Percentiles rank a stretch among this genome's conserved stretches.
Evolutionary conservation across 2,888 invertebrate genomes (phyloP).

Genomic region (Eulithis prunata): DNA sequence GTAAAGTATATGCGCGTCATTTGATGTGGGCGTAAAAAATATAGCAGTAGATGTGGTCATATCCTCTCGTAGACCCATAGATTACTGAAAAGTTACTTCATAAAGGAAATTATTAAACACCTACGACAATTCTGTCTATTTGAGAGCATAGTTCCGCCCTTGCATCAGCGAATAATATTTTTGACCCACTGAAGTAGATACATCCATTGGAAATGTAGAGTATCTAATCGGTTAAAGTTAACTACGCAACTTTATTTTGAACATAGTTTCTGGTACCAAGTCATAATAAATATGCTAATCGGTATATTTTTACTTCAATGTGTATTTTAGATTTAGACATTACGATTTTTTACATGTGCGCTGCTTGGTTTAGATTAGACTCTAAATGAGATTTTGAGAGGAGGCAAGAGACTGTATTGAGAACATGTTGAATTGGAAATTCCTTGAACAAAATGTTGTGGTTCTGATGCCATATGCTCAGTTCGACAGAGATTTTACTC

Average conservation of each 20-base stretch:
- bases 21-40: constrained; percentile 12
- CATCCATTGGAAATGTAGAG: not conserved
- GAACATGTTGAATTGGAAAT: too few relatives aligned
- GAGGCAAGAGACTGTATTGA: too few relatives aligned
- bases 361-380: too few relatives aligned
- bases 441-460: too few relatives aligned
- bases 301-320: too few relatives aligned
- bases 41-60: constrained; percentile 10
- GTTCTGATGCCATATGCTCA: too few relatives aligned
- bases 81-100: not conserved
- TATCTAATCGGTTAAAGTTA: not conserved
- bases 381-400: too few relatives aligned
- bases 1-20: not conserved
- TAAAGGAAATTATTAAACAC: constrained; percentile 14
- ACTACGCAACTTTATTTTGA: not conserved
- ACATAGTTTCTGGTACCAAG: not conserved
- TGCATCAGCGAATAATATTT: not conserved
- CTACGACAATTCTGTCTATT: not conserved
- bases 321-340: too few relatives aligned
- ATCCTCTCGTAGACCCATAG: constrained; percentile 14
- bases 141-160: constrained; percentile 6
- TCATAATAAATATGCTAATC: too few relatives aligned
- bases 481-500: too few relatives aligned
- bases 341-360: too few relatives aligned
- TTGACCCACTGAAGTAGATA: not conserved